Percentiles rank a stretch among this genome's conserved stretches.
Evolutionary conservation across 1,140 invertebrate genomes (phyloP).

Genomic region (Periplaneta americana): DNA sequence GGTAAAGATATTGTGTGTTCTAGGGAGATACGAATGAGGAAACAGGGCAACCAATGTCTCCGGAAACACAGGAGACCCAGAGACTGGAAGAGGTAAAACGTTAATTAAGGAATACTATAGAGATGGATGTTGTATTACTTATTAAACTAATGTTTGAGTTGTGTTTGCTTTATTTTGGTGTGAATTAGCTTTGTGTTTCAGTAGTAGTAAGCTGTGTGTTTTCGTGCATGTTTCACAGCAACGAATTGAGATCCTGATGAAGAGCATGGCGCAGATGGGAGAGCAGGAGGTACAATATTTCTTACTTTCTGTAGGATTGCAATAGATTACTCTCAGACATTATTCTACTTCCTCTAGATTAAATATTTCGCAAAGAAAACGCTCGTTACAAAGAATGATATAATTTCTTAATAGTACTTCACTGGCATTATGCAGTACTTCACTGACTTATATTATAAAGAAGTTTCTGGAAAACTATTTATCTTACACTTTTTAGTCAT

Average conservation of each 20-base stretch:
- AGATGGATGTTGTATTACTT: background rate
- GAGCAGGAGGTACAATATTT: constrained; percentile 38
- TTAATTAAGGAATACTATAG: background rate
- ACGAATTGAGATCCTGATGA: constrained; percentile 37
- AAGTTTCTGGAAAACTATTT: no score
- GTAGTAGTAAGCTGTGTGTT: constrained; percentile 19
- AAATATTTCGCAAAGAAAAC: no score
- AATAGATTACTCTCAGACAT: no score
- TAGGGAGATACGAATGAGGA: background rate
- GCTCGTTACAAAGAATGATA: no score
- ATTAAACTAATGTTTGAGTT: background rate
- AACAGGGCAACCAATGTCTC: background rate
- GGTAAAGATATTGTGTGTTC: background rate
- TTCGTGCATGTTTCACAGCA: constrained; percentile 31
- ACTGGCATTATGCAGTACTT: no score
- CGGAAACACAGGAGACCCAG: constrained; percentile 23
- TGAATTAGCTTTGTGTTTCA: constrained; percentile 2
- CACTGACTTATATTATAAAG: no score
- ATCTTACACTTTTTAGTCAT: no score
- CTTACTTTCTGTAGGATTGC: background rate
- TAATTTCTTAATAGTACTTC: no score
- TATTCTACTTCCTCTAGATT: no score
- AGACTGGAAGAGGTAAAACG: constrained; percentile 19
- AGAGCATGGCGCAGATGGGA: constrained; percentile 36
- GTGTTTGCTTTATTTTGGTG: constrained; percentile 22